Base-by-base conservation (phyloP, 1,140 invertebrate species). In the Nymphalis io region DNA sequence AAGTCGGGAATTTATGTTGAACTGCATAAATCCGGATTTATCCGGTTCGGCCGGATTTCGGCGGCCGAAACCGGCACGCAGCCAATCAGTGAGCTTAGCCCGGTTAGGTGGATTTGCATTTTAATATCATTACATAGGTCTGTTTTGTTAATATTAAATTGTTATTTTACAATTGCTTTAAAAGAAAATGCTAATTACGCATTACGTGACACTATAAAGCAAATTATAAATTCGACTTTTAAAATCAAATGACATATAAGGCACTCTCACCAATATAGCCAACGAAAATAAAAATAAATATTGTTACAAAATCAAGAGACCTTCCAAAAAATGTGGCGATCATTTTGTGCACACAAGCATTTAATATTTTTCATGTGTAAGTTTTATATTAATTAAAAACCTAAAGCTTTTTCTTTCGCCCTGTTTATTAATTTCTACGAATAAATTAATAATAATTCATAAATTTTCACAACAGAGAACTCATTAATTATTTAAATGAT, bases 1-100 rank as follows among this genome's bases (percentile, higher is more conserved):
- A 74, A 68, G 73, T 69, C 67, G 61, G 46, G 63, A 75, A 75
- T 75, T 72, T 72, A 75, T 70, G 66, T 72, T 68, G 70, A 75
- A 81, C 77, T 75, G 77, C 72, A 82, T 77, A 78, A 84, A 82
- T 82, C 79, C 72, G 68, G 78, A 72, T 80, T 74, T 72, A 78
- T 77, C 74, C 74, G 58, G 66, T 69, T 59, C 48, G 68, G 68
- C 42, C 72, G 68, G 73, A 79, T 80, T 83, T 75, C 51, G 74
- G 62, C 59, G 74, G 72, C 72, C 67, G 73, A 62, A 59, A 67
- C 55, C 55, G 64, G 64, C 64, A 33, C 55, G 23, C 64, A 67
- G 64, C 64, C 64, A 67, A 67, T 67, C 64, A 67, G 57, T 59
- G 64, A 59, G 64, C 53, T 67, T 67, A 67, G 23, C 55, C 64